Conservation (phyloP, 2,113 vertebrate genomes). For the Microtus oregoni region DNA sequence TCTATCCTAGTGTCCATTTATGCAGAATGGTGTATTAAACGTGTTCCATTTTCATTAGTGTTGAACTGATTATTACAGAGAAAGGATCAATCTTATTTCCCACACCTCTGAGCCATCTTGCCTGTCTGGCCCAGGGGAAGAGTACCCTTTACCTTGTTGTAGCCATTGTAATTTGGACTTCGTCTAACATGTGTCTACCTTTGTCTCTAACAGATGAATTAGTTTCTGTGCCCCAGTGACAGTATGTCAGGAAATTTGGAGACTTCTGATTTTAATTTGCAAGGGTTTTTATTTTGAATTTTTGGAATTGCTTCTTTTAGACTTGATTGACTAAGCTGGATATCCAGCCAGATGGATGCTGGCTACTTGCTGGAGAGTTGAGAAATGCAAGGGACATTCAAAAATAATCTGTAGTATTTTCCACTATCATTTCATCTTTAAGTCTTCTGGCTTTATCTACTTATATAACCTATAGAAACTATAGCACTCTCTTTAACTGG, state of each 20-base stretch:
- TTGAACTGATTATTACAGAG: background rate
- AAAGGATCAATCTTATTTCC: background rate
- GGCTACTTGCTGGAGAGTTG: slow-evolving; percentile 43
- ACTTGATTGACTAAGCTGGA: slow-evolving; percentile 39
- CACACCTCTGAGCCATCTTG: background rate
- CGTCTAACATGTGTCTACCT: background rate
- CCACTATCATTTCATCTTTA: slow-evolving; percentile 12
- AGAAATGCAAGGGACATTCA: slow-evolving; percentile 31
- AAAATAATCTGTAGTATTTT: slow-evolving; percentile 42
- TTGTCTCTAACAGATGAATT: background rate
- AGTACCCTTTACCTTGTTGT: background rate
- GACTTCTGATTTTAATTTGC: slow-evolving; percentile 57
- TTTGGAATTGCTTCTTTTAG: slow-evolving; percentile 59
- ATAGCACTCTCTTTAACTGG: background rate
- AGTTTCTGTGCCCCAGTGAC: slow-evolving; percentile 18
- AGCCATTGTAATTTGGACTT: slow-evolving; percentile 21
- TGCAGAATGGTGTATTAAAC: background rate
- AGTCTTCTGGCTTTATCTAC: slow-evolving; percentile 4
- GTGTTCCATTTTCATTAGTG: background rate
- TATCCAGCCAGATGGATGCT: slow-evolving; percentile 18
- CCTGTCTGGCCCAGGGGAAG: background rate
- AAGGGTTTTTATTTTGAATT: slow-evolving; percentile 45
- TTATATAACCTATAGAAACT: slow-evolving; percentile 11
- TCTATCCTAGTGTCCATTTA: background rate
- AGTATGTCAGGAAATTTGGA: slow-evolving; percentile 51